Evolutionary conservation across 1,140 invertebrate species (phyloP).

Genomic region (Caenorhabditis brenneri): DNA sequence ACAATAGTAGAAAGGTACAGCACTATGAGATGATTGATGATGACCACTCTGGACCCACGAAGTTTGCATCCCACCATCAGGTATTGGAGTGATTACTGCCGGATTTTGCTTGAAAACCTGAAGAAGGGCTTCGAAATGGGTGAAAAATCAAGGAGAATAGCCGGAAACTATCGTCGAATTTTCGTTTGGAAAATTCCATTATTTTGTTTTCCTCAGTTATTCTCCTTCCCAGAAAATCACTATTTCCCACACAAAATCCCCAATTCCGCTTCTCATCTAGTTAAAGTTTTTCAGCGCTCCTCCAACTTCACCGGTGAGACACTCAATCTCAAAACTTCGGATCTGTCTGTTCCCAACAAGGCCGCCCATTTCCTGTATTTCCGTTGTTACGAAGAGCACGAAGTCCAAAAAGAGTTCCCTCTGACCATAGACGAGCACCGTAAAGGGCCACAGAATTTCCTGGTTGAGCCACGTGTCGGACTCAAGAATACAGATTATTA

Average conservation of each 20-base stretch:
- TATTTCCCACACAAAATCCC: background rate
- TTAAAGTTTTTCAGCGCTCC: background rate
- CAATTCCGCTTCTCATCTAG: no score
- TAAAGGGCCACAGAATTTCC: background rate
- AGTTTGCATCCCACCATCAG: no score
- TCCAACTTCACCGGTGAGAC: background rate
- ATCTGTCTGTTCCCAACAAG: background rate
- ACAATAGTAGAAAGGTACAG: background rate
- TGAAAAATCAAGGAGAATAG: background rate
- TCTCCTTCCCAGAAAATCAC: no score
- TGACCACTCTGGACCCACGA: no score
- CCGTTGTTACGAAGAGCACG: conserved; percentile 17
- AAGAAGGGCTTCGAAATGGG: background rate
- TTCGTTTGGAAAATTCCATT: no score
- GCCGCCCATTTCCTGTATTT: conserved; percentile 17
- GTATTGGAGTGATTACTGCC: no score
- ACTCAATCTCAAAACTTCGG: background rate
- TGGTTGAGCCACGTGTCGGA: background rate
- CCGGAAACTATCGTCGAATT: background rate
- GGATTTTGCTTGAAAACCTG: background rate
- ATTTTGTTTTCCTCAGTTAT: no score
- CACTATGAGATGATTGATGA: background rate
- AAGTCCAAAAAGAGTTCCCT: conserved; percentile 7
- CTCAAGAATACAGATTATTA: conserved; percentile 25
- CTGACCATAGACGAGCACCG: background rate